phyloP scores from a whole-genome alignment of 2,113 vertebrate genomes.

The Grantiella picta region DNA sequence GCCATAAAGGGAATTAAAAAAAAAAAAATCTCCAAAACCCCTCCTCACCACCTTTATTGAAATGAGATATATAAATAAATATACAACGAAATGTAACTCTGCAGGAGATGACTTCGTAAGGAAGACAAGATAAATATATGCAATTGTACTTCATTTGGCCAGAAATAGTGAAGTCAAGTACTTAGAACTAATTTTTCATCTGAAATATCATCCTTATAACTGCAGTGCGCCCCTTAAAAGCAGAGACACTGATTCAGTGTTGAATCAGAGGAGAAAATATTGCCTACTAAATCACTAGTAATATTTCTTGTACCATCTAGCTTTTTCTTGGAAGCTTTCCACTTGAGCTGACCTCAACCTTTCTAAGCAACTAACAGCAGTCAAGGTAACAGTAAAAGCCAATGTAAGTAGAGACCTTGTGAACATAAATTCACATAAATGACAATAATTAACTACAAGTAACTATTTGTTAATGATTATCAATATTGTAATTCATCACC shows the following conservation, averaged over 20 bases:
- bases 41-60: background rate
- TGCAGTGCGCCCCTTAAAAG: background rate
- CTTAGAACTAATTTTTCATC: constrained; percentile 24
- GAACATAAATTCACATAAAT: background rate
- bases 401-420: background rate
- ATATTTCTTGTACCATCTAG: constrained; percentile 13
- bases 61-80: background rate
- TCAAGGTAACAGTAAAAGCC: background rate
- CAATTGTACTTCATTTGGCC: background rate
- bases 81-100: background rate
- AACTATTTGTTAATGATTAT: background rate
- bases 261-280: constrained; percentile 25
- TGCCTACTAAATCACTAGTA: constrained; percentile 9
- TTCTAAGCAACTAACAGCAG: background rate
- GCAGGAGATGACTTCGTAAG: background rate
- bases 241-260: background rate
- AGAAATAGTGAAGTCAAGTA: background rate
- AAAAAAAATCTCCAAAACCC: background rate
- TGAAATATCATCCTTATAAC: constrained; percentile 27
- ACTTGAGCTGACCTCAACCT: background rate
- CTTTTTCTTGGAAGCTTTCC: constrained; percentile 22
- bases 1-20: background rate
- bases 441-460: background rate
- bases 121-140: background rate
- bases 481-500: background rate